Evolutionary conservation across 2,113 vertebrate genomes (phyloP).

Genomic region (Acanthochromis polyacanthus): DNA sequence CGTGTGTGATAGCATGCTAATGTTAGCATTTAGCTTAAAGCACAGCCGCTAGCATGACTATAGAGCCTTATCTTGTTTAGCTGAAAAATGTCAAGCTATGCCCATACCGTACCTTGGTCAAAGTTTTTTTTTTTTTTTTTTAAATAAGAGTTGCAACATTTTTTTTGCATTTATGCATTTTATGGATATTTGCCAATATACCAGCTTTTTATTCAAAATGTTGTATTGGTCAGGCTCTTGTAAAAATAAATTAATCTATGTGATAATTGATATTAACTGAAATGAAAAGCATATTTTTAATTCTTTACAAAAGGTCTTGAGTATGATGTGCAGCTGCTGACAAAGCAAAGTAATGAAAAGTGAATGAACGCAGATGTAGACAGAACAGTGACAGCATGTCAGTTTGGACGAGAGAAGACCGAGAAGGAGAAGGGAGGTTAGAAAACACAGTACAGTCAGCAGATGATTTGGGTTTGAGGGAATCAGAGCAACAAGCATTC

Average conservation of each 20-base stretch:
- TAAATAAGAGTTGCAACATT: not conserved
- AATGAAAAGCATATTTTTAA: not conserved
- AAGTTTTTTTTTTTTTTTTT: no score
- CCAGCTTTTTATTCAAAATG: not conserved
- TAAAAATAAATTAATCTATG: not conserved
- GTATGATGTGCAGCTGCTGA: conserved; percentile 50
- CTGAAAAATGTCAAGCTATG: no score
- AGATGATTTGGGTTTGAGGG: conserved; percentile 88
- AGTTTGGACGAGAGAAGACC: conserved; percentile 25
- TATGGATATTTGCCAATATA: not conserved
- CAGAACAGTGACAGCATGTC: conserved; percentile 35
- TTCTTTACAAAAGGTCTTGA: not conserved
- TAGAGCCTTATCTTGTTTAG: no score
- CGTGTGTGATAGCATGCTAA: not conserved
- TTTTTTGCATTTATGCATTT: not conserved
- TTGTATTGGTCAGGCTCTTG: not conserved
- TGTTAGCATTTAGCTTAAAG: not conserved
- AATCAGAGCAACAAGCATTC: conserved; percentile 90
- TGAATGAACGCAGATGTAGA: conserved; percentile 28
- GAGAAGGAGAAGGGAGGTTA: conserved; percentile 40
- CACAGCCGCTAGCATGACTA: no score
- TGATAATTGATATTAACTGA: not conserved
- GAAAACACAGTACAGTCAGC: conserved; percentile 85
- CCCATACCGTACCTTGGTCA: no score
- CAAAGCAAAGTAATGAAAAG: conserved; percentile 70